phyloP scores from a whole-genome alignment of 1,140 invertebrate genomes.

The Centruroides sculpturatus region DNA sequence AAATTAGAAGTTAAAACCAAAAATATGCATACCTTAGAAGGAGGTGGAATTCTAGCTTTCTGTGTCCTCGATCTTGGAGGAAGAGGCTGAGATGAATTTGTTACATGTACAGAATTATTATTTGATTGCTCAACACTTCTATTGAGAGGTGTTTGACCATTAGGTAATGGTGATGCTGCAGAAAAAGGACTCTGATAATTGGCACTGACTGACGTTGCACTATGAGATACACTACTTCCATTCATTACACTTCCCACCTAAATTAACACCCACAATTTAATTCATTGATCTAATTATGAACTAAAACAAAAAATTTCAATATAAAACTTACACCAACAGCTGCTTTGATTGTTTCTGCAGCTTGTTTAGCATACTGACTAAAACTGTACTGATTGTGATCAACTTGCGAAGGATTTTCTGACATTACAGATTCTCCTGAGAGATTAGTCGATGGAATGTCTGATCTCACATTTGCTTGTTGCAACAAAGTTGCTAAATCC shows the following conservation, averaged over 20 bases:
- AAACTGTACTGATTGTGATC: conserved; percentile 10
- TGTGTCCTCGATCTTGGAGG: conserved; percentile 45
- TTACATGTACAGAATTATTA: no score
- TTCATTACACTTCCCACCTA: no score
- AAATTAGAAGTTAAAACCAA: no score
- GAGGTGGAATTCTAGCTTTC: conserved; percentile 69
- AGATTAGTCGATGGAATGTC: conserved; percentile 11
- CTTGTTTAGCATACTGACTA: conserved; percentile 37
- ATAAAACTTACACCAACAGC: conserved; percentile 34
- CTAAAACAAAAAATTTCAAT: neutral
- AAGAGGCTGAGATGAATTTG: conserved; percentile 1
- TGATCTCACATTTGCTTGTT: conserved; percentile 17
- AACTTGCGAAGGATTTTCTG: neutral
- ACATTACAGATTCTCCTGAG: conserved; percentile 3
- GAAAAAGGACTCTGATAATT: no score
- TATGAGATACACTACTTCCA: no score
- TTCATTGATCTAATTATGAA: no score
- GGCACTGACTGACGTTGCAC: no score
- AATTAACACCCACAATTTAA: no score
- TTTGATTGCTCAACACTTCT: no score
- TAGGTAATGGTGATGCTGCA: no score
- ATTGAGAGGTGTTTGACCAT: no score
- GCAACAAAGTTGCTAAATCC: conserved; percentile 20
- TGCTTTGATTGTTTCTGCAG: conserved; percentile 44
- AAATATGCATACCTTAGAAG: conserved; percentile 52